These are phyloP conservation scores for Cephalopholis sonnerati DNA, from an alignment of 2,113 vertebrate species.

Conservation along the genomic window DNA sequence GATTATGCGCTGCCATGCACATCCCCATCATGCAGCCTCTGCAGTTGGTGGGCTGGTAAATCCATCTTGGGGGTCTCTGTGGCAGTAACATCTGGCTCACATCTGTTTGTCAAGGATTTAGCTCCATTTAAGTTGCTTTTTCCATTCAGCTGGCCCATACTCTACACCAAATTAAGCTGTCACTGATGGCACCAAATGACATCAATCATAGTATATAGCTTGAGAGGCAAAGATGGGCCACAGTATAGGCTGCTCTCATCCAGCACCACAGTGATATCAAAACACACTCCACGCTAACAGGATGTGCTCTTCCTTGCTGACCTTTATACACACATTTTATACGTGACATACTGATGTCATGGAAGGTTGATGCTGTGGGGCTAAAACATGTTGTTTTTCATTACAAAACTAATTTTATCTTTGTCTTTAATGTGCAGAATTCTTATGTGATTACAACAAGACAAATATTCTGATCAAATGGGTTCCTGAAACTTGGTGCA, in stretches of 20 bases:
- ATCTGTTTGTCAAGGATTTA: constrained; percentile 84
- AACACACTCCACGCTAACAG: background rate
- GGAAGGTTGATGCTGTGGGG: background rate
- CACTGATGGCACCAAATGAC: constrained; percentile 69
- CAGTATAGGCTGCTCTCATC: background rate
- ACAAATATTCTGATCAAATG: too few species aligned
- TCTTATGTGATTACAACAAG: too few species aligned
- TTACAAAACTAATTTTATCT: background rate
- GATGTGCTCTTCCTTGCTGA: background rate
- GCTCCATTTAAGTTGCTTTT: constrained; percentile 81
- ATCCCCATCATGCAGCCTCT: constrained; percentile 51
- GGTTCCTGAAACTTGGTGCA: too few species aligned
- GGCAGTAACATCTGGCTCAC: constrained; percentile 82
- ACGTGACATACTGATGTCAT: background rate
- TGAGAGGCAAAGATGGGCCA: constrained; percentile 16
- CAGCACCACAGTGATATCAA: background rate
- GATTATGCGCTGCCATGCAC: constrained; percentile 69
- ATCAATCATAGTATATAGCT: constrained; percentile 55
- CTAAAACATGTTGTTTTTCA: background rate
- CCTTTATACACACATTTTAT: constrained; percentile 10
- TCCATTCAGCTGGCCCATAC: constrained; percentile 65
- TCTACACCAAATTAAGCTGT: constrained; percentile 75
- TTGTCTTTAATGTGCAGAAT: too few species aligned
- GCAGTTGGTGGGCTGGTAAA: constrained; percentile 58
- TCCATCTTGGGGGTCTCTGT: constrained; percentile 73